Evolutionary conservation across 2,797 vertebrate genomes (phyloP), one percentile per base, ranked within the genome.

Genomic region (Botia almorhae): DNA sequence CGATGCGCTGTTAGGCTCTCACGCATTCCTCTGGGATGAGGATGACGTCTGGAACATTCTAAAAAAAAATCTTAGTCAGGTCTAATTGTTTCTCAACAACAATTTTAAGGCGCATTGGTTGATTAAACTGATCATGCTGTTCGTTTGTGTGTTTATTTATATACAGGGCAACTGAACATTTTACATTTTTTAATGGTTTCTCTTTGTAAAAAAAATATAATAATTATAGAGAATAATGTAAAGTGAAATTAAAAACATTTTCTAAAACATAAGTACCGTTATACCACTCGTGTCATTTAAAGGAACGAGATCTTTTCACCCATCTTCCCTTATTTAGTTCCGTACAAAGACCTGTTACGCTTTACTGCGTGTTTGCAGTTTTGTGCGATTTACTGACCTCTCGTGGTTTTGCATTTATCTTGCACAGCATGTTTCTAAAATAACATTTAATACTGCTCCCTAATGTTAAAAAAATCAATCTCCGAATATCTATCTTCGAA

Each of bases 271-370:
- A n/a, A 33, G 6, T 48, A 61, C 21, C 7, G 11, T 4, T 73
- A 51, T 51, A 17, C 8, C 12, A 11, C 8, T 33, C 33, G 33
- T 5, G 33, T 43, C 0, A 39, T 43, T 58, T 60, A 60, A 43
- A 7, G 7, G 7, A 50, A 23, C 0, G 3, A 11, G 14, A 51
- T 39, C 53, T 56, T 33, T 21, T 12, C 2, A 11, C 16, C 8
- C 8, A 43, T 36, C 17, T 13, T 51, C 13, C 3, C 12, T 21
- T 16, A 16, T 51, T 36, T 51, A 53, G 26, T 76, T 76, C 29
- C 61, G 17, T 17, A 3, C 11, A 43, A 48, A 26, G 74, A 76
- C 64, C 51, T 76, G 74, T 68, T 58, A 69, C 64, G 2, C 64
- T 46, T 14, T 6, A 60, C 33, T 11, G 8, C 6, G 29, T 1